Evolutionary conservation across 2,797 vertebrate species (phyloP).

Genomic region (Pogoniulus pusillus): DNA sequence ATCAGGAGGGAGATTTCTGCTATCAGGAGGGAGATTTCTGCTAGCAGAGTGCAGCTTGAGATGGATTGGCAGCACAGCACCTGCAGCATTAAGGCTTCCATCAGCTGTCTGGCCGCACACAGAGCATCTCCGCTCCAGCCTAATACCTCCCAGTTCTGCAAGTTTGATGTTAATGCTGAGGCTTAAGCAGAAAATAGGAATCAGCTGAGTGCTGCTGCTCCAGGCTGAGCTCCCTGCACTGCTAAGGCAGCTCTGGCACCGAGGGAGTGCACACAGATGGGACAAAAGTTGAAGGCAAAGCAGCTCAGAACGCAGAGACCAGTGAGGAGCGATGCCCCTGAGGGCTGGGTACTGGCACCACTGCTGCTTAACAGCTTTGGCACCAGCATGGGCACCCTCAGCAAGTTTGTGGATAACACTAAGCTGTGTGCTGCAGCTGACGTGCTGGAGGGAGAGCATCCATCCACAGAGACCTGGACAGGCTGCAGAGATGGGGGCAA

Average conservation of each 20-base stretch:
- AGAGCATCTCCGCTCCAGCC: background rate
- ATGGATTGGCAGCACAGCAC: constrained; percentile 21
- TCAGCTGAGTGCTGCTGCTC: background rate
- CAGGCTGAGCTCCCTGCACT: background rate
- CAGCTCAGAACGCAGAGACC: background rate
- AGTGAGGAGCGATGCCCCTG: no score
- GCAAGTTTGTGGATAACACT: no score
- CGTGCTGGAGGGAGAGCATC: no score
- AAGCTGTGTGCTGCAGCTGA: no score
- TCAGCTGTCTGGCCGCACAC: background rate
- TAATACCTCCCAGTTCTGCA: constrained; percentile 9
- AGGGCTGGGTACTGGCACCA: no score
- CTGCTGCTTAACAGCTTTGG: no score
- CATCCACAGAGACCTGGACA: no score
- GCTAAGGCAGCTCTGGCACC: background rate
- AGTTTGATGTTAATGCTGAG: constrained; percentile 9
- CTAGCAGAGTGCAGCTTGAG: background rate
- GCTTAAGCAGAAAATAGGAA: constrained; percentile 16
- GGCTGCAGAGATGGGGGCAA: no score
- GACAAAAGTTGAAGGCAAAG: background rate
- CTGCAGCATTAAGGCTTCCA: constrained; percentile 14
- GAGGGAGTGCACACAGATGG: background rate
- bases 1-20: background rate
- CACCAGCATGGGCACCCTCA: no score
- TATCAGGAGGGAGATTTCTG: background rate